Base-by-base conservation (phyloP, 2,113 vertebrate species). In the Larimichthys crocea region DNA sequence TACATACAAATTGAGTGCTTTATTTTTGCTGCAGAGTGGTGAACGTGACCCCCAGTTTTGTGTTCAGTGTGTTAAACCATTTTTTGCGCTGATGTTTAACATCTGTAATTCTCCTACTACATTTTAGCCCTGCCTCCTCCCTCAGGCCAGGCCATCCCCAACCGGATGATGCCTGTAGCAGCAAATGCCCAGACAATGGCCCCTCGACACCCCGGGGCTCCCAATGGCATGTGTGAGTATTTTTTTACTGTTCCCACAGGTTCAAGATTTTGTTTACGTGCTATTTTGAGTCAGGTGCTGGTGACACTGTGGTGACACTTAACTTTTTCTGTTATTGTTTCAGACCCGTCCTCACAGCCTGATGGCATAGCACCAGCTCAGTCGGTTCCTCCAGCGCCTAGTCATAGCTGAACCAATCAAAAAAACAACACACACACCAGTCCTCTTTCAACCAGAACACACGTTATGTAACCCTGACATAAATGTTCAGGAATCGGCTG, bases 201-300 rank as follows among this genome's bases (percentile, higher is more conserved):
- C 40, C 92, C 97, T 4, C 94, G 96, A 0, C 95, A 95, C 68
- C 86, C 96, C 0, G 96, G 97, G 22, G 95, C 97, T 1, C 96
- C 97, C 1, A 98, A 98, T 0, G 98, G 97, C 91, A 96, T 97
- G 96, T 98, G 98, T 99, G 89, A 97, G 97, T 96, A 35, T 76
- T 67, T 31, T 31, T 65, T 75, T 8, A 9, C 24, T 19, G 6
- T 46, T 42, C n/a, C n/a, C 42, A 11, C 12, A 20, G 10, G 9
- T 66, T 76, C 62, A 8, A 6, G 40, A 65, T n/a, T 17, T 3
- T 15, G 15, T 4, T 59, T 57, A 3, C 22, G 15, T n/a, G 9
- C 12, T 65, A 19, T 16, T 72, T 31, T 35, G 10, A 46, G 2
- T 49, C 11, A 3, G 29, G 40, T 22, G 59, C 61, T 10, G 5